Conservation (phyloP, 2,888 invertebrate species). For the Kryphioiulus occultus region DNA sequence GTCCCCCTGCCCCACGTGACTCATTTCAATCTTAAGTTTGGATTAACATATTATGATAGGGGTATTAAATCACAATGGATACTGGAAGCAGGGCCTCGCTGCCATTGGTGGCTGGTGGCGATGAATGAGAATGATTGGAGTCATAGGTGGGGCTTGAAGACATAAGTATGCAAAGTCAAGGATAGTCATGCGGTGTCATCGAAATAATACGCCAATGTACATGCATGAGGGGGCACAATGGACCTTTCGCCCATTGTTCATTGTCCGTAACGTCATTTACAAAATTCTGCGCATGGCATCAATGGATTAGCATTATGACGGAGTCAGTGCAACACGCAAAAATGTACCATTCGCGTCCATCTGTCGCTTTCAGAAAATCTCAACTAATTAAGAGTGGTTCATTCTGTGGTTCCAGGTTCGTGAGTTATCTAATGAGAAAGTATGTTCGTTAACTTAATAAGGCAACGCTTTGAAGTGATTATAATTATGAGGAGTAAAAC, state of each 20-base stretch:
- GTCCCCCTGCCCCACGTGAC: not conserved
- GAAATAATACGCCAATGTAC: constrained; percentile 30
- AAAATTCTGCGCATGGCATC: not conserved
- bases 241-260: not conserved
- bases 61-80: constrained; percentile 2
- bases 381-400: no score
- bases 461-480: no score
- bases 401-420: no score
- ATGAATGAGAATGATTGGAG: constrained; percentile 20
- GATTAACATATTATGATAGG: constrained; percentile 39
- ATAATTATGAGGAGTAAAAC: no score
- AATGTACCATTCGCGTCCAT: not conserved
- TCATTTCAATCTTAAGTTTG: constrained; percentile 28
- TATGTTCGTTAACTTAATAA: no score
- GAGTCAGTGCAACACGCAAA: not conserved
- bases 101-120: constrained; percentile 10
- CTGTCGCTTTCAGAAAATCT: not conserved
- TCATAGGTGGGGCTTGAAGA: constrained; percentile 14
- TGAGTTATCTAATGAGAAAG: no score
- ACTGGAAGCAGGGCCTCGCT: not conserved
- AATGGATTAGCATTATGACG: not conserved
- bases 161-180: not conserved
- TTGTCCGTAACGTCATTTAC: not conserved
- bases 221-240: not conserved
- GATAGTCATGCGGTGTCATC: constrained; percentile 21